Evolutionary conservation across 1,140 invertebrate genomes (phyloP).

Genomic region (Drosophila pandora): DNA sequence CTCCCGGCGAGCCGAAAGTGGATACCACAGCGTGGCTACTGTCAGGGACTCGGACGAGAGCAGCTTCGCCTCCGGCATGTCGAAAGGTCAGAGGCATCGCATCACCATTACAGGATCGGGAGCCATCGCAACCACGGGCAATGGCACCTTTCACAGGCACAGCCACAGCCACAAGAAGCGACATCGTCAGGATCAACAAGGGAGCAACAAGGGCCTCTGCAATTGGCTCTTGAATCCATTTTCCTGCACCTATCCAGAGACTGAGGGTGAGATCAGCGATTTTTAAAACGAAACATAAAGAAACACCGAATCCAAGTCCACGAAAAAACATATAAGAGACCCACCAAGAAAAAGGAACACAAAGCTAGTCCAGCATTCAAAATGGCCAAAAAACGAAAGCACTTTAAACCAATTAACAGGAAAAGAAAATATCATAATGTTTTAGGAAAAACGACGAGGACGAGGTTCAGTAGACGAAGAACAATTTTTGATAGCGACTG

Average conservation of each 20-base stretch:
- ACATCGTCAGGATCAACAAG: constrained; percentile 61
- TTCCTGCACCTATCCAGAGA: constrained; percentile 89
- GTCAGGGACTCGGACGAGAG: constrained; percentile 93
- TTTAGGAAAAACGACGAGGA: constrained; percentile 29
- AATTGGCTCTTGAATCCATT: constrained; percentile 86
- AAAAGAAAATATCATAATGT: constrained; percentile 39
- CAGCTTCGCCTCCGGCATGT: constrained; percentile 91
- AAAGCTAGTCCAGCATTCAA: constrained; percentile 67
- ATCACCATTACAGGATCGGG: constrained; percentile 84
- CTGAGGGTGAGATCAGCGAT: constrained; percentile 87
- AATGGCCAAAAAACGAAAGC: constrained; percentile 58
- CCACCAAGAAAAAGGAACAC: constrained; percentile 44
- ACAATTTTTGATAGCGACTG: constrained; percentile 69
- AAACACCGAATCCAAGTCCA: constrained; percentile 28
- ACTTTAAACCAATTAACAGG: constrained; percentile 27
- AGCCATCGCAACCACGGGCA: constrained; percentile 26
- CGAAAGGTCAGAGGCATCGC: constrained; percentile 87
- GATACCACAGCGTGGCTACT: constrained; percentile 91
- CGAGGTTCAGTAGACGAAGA: constrained; percentile 20
- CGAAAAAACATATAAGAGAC: constrained; percentile 14
- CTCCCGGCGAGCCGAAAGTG: constrained; percentile 91
- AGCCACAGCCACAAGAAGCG: constrained; percentile 64
- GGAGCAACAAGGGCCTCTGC: constrained; percentile 72
- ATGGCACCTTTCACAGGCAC: constrained; percentile 67
- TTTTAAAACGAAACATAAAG: constrained; percentile 82